Conservation (phyloP, 1,140 invertebrate species). For the Zophobas atratus region DNA sequence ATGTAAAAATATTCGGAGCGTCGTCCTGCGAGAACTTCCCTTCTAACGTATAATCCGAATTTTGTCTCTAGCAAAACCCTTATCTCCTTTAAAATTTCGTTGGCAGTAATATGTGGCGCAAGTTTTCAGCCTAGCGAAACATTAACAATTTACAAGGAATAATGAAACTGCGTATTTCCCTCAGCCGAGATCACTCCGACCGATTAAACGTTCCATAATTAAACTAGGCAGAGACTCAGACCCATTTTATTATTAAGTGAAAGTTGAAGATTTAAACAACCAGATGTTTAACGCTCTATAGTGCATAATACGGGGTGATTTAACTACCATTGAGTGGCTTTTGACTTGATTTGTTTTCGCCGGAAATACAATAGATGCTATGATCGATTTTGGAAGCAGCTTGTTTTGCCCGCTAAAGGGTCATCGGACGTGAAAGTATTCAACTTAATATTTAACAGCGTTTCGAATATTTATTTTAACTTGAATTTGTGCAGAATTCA, state of each 20-base stretch:
- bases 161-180: constrained; percentile 34
- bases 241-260: constrained; percentile 25
- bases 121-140: background rate
- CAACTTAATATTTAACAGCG: too few species aligned
- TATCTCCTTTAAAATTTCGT: background rate
- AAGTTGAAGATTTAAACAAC: constrained; percentile 19
- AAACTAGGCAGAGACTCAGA: constrained; percentile 15
- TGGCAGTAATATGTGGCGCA: background rate
- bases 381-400: too few species aligned
- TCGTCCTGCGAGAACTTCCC: background rate
- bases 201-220: constrained; percentile 34
- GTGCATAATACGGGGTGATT: too few species aligned
- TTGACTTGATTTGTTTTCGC: too few species aligned
- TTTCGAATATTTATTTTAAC: too few species aligned
- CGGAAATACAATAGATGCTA: too few species aligned
- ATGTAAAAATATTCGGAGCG: background rate
- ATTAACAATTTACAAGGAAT: constrained; percentile 23
- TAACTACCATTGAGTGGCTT: too few species aligned
- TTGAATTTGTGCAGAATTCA: too few species aligned
- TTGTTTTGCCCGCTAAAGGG: too few species aligned
- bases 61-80: background rate
- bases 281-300: constrained; percentile 6
- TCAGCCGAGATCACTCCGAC: constrained; percentile 12
- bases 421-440: too few species aligned
- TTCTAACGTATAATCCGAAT: background rate